A percentile compares a stretch with the other conserved stretches of the same genome.
These are phyloP conservation scores for Craniophora ligustri DNA, from an alignment of 2,888 invertebrate genomes.

Conservation along the genomic window DNA sequence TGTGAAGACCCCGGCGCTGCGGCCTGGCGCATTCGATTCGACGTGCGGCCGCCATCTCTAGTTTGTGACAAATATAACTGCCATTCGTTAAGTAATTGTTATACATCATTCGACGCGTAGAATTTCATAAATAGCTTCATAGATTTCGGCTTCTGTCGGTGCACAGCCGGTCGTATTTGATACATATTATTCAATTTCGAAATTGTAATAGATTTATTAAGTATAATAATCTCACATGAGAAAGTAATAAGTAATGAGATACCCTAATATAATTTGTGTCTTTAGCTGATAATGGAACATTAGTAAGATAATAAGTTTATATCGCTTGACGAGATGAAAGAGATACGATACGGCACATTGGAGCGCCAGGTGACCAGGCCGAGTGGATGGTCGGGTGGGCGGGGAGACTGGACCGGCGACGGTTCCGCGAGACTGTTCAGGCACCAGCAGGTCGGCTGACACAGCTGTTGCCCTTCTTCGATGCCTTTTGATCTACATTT, in stretches of 20 bases:
- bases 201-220: slow-evolving; percentile 87
- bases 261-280: slow-evolving; percentile 88
- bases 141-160: slow-evolving; percentile 82
- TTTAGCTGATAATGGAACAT: slow-evolving; percentile 85
- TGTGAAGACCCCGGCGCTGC: slow-evolving; percentile 20
- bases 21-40: slow-evolving; percentile 13
- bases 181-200: slow-evolving; percentile 87
- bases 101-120: slow-evolving; percentile 81
- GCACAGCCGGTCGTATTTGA: slow-evolving; percentile 86
- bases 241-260: slow-evolving; percentile 83
- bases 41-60: slow-evolving; percentile 61
- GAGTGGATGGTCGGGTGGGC: slow-evolving; percentile 43
- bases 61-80: slow-evolving; percentile 84
- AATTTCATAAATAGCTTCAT: slow-evolving; percentile 77
- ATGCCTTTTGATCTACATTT: slow-evolving; percentile 68
- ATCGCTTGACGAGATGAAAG: slow-evolving; percentile 75
- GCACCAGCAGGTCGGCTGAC: slow-evolving; percentile 59
- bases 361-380: slow-evolving; percentile 55
- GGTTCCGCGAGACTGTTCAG: slow-evolving; percentile 44
- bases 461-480: slow-evolving; percentile 66
- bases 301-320: slow-evolving; percentile 85
- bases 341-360: slow-evolving; percentile 68
- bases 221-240: slow-evolving; percentile 85
- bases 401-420: slow-evolving; percentile 42
- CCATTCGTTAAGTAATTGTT: slow-evolving; percentile 86